These are phyloP conservation scores for Melipona quadrifasciata DNA, from an alignment of 1,140 invertebrate species.

Conservation along the genomic window DNA sequence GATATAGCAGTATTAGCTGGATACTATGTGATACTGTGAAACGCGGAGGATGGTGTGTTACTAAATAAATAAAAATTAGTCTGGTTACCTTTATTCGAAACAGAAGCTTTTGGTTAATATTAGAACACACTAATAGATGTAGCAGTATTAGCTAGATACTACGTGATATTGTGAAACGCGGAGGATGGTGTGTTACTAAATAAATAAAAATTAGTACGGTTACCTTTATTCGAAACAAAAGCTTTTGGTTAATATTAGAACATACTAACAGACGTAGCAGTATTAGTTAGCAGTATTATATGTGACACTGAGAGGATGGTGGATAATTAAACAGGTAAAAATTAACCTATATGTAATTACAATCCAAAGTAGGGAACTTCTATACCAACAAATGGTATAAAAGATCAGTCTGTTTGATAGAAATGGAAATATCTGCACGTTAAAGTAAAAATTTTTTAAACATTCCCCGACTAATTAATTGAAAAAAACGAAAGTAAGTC, in stretches of 20 bases:
- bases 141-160: too few relatives aligned
- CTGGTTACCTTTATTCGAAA: not conserved
- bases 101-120: constrained; percentile 2
- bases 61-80: not conserved
- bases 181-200: not conserved
- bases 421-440: not conserved
- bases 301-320: too few relatives aligned
- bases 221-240: not conserved
- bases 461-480: not conserved
- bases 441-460: not conserved
- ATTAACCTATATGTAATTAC: not conserved
- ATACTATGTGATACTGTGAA: not conserved
- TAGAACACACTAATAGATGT: too few relatives aligned
- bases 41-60: not conserved
- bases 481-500: not conserved
- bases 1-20: too few relatives aligned
- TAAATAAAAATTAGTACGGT: not conserved
- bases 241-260: too few relatives aligned
- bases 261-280: too few relatives aligned
- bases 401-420: too few relatives aligned
- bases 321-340: too few relatives aligned
- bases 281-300: too few relatives aligned
- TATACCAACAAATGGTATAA: not conserved
- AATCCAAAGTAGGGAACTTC: not conserved
- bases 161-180: not conserved